Base-by-base conservation (phyloP, 92 coral and sea anemone species). In the Parazoanthus darwini region DNA sequence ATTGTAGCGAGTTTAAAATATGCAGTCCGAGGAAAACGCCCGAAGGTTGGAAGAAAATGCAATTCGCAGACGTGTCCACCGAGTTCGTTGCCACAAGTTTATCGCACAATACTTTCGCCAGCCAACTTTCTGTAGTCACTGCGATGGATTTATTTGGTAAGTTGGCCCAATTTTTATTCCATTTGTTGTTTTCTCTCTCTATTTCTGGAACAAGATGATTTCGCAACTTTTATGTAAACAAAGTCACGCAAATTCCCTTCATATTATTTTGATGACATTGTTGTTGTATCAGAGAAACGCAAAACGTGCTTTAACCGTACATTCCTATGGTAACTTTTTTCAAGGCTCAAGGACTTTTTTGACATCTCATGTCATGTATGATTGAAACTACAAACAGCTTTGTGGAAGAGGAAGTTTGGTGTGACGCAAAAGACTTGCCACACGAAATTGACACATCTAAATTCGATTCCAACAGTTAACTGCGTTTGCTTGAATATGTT, bases 101-200 rank as follows among this genome's bases (percentile, higher is more conserved):
- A 90, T 90, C 87, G 92, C 92, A 26, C 80, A 82, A 11, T 90
- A 86, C 35, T 78, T 90, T 77, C 88, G 88, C 33, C 92, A 90
- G 42, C 92, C 92, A 9, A 90, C 92, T 38, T 90, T 90, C 72
- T 90, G 92, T 26, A 88, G 89, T 11, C 92, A 90, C 46, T 90
- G 92, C 78, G 78, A 86, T 66, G 92, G 88, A 80, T 90, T 90
- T 36, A 90, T 90, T 54, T 90, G 92, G 92, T 90, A 86, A 80
- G 92, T 56, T 80, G 29, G 13, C 42, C 38, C 16, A 54, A 58
- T 5, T 80, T 65, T 33, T 1, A 33, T 73, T 1, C 2, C 59
- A 13, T 43, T 73, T 73, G 77, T 73, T 15, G 16, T 73, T 29
- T 72, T 26, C 15, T 42, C 33, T 68, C 20, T 72, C 5, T 14